These are phyloP conservation scores for Seira ritae DNA, from an alignment of 2,888 invertebrate genomes.

Conservation along the genomic window DNA sequence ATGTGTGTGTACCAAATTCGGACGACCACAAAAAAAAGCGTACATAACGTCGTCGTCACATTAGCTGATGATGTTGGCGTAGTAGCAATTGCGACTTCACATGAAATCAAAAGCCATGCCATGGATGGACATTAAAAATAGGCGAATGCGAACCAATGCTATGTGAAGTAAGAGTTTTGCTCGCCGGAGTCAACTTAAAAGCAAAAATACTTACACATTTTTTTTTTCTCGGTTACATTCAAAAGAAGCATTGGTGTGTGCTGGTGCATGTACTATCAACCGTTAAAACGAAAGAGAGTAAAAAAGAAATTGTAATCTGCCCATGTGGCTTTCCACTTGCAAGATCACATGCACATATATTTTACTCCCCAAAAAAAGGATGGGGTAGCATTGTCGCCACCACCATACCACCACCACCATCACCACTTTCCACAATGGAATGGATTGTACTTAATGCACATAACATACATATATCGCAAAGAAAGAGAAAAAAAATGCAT, in stretches of 20 bases:
- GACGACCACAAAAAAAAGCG: slow-evolving; percentile 11
- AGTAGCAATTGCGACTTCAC: slow-evolving; percentile 19
- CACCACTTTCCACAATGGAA: slow-evolving; percentile 12
- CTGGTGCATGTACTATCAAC: slow-evolving; percentile 23
- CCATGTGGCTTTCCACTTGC: slow-evolving; percentile 26
- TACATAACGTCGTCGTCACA: slow-evolving; percentile 32
- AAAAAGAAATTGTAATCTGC: slow-evolving; percentile 30
- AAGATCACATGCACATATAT: slow-evolving; percentile 24
- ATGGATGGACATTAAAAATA: slow-evolving; percentile 28
- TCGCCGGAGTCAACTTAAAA: background rate
- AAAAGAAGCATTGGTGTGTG: slow-evolving; percentile 13
- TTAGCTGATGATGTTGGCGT: slow-evolving; percentile 31
- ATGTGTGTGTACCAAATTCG: slow-evolving; percentile 35
- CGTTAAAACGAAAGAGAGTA: background rate
- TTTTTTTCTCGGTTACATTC: slow-evolving; percentile 15
- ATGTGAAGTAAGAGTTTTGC: background rate
- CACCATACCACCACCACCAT: background rate
- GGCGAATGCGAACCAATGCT: background rate
- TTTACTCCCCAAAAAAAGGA: background rate
- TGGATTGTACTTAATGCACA: background rate
- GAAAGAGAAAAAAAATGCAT: slow-evolving; percentile 16
- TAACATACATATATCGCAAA: background rate
- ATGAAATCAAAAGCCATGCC: slow-evolving; percentile 41
- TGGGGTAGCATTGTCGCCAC: background rate
- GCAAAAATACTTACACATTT: slow-evolving; percentile 2